Evolutionary conservation across 2,113 vertebrate genomes (phyloP).

Genomic region (Murina feae): DNA sequence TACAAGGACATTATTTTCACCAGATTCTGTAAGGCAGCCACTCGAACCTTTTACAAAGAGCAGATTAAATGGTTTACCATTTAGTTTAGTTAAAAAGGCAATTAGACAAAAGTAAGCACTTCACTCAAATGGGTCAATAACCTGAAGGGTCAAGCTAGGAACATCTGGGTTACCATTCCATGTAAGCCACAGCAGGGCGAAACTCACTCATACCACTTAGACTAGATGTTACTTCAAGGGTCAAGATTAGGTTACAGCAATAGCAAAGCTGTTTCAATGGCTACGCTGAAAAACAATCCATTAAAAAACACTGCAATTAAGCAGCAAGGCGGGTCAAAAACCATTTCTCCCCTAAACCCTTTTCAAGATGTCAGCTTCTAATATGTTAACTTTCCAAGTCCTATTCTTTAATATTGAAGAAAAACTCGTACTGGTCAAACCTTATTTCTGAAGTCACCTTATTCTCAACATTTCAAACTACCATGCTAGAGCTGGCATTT

Average conservation of each 20-base stretch:
- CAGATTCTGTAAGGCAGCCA: constrained; percentile 97
- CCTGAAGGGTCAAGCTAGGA: background rate
- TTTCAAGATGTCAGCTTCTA: background rate
- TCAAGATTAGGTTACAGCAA: background rate
- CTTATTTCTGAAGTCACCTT: background rate
- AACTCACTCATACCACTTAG: background rate
- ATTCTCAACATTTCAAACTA: background rate
- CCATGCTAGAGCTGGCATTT: background rate
- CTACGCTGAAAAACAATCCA: background rate
- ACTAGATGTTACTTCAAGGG: background rate
- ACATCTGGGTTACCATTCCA: no score
- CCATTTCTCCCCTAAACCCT: background rate
- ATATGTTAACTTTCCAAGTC: background rate
- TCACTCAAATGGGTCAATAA: background rate
- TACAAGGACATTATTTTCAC: constrained; percentile 99
- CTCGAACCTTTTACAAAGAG: constrained; percentile 86
- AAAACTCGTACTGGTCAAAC: background rate
- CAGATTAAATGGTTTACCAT: background rate
- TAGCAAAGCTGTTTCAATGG: background rate
- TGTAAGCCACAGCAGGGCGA: background rate
- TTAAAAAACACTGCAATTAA: background rate
- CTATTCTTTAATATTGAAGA: background rate
- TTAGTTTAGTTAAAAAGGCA: background rate
- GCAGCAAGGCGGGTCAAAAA: background rate
- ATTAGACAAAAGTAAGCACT: background rate